Evolutionary conservation across 2,888 invertebrate species (phyloP), one percentile per base, ranked within the genome.

Genomic region (Chrysomela aeneicollis): DNA sequence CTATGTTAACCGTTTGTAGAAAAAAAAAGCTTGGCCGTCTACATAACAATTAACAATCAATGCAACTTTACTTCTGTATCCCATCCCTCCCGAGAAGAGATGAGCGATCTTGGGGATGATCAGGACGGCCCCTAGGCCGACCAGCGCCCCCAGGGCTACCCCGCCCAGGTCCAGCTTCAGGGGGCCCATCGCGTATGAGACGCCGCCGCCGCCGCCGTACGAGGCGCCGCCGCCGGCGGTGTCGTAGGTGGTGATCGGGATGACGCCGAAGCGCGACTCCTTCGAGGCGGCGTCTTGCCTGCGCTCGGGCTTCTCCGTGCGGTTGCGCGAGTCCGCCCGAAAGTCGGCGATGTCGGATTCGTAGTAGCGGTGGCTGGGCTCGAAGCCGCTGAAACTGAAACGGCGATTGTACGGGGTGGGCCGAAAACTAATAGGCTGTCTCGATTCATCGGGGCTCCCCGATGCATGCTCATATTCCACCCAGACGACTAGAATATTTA

Each of bases 161-260:
- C 93, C 94, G 5, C 93, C 94, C 0, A 94, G 84, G 76, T 94
- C 94, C 58, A 94, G 88, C 83, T 92, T 93, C 65, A 92, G 85
- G 0, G 93, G 92, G 1, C 89, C 89, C 72, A 92, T 91, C 12
- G 88, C 82, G 51, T 79, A 78, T 10, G 55, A 81, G 3, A 84
- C 83, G 15, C 82, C 81, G 12, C 81, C 82, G 47, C 79, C 79
- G 32, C 83, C 82, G 71, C 84, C 84, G 15, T 57, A 57, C 19
- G 68, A 65, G 32, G 71, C 70, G 2, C 77, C 75, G 57, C 53
- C 69, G 51, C 85, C 86, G 9, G 85, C 84, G 58, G 82, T 84
- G 10, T 87, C 87, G 69, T 85, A 88, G 0, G 84, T 78, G 22
- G 62, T 21, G 32, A 75, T 64, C 47, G 69, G 76, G 42, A 71